phyloP scores from a whole-genome alignment of 2,113 vertebrate species.

The Marmota monax region DNA sequence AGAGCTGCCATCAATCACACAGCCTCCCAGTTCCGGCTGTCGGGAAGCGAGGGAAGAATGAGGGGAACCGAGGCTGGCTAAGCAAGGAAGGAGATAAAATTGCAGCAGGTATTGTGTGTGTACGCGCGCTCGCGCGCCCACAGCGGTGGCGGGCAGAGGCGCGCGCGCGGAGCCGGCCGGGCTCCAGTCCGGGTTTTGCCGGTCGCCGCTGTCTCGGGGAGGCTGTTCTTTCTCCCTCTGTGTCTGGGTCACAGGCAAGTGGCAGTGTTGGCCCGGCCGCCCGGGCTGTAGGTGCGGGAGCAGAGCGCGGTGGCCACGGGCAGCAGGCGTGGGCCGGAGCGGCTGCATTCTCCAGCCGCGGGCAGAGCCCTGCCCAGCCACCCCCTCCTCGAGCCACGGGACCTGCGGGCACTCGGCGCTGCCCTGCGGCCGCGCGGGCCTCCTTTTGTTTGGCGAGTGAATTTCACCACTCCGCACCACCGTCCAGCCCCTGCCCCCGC shows the following conservation, averaged over 20 bases:
- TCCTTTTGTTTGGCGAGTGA: slow-evolving; percentile 95
- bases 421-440: slow-evolving; percentile 85
- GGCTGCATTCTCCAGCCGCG: slow-evolving; percentile 49
- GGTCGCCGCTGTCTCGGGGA: slow-evolving; percentile 78
- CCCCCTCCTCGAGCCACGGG: neutral
- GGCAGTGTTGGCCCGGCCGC: slow-evolving; percentile 93
- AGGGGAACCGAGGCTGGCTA: slow-evolving; percentile 20
- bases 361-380: neutral
- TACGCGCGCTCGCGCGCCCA: neutral
- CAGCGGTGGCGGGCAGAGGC: neutral
- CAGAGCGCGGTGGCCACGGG: neutral
- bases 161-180: neutral
- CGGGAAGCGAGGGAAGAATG: slow-evolving; percentile 62
- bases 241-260: slow-evolving; percentile 94
- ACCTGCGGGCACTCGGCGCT: slow-evolving; percentile 4
- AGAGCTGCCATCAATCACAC: slow-evolving; percentile 90
- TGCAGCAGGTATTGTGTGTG: slow-evolving; percentile 62
- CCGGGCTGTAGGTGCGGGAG: slow-evolving; percentile 81
- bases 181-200: slow-evolving; percentile 81
- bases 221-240: slow-evolving; percentile 84
- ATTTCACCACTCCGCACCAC: slow-evolving; percentile 68
- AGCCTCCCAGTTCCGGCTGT: slow-evolving; percentile 81
- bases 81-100: slow-evolving; percentile 62
- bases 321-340: slow-evolving; percentile 75
- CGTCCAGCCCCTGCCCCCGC: neutral